phyloP scores from a whole-genome alignment of 2,888 invertebrate species.

The Tupiocoris notatus region DNA sequence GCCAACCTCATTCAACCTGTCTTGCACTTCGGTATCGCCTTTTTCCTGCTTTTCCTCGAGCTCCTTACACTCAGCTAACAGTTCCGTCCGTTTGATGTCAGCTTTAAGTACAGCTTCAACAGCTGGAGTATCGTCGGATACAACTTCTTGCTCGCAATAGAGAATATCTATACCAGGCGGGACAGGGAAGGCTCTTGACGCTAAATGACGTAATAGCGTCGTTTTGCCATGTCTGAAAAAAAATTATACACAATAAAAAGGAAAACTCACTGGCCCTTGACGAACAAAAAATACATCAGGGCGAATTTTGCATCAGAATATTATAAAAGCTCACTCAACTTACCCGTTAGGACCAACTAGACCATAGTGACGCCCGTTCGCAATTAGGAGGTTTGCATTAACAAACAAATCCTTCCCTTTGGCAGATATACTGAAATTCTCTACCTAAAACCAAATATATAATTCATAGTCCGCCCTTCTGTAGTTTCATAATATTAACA shows the following conservation, averaged over 20 bases:
- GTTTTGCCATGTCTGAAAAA: conserved; percentile 91
- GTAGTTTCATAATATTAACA: too few species aligned
- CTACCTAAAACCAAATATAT: conserved; percentile 56
- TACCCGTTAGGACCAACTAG: conserved; percentile 97
- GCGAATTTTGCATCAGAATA: too few species aligned
- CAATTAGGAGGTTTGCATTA: conserved; percentile 90
- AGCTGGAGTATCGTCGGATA: conserved; percentile 89
- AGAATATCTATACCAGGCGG: conserved; percentile 95
- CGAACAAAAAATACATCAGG: too few species aligned
- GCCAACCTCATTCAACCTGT: conserved; percentile 75
- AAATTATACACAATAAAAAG: too few species aligned
- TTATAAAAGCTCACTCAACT: too few species aligned
- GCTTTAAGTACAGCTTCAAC: conserved; percentile 91
- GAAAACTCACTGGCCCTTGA: too few species aligned
- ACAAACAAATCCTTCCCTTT: conserved; percentile 96
- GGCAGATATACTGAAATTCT: conserved; percentile 96
- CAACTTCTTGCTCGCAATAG: conserved; percentile 97
- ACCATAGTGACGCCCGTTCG: conserved; percentile 91
- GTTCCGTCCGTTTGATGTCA: conserved; percentile 80
- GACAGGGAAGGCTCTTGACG: conserved; percentile 84
- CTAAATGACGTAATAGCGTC: conserved; percentile 89
- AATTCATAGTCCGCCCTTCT: too few species aligned
- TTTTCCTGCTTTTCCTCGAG: conserved; percentile 68
- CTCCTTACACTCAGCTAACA: conserved; percentile 79
- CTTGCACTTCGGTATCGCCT: conserved; percentile 72